These are phyloP conservation scores for Platysternon megacephalum DNA, from an alignment of 2,113 vertebrate genomes.

Conservation along the genomic window DNA sequence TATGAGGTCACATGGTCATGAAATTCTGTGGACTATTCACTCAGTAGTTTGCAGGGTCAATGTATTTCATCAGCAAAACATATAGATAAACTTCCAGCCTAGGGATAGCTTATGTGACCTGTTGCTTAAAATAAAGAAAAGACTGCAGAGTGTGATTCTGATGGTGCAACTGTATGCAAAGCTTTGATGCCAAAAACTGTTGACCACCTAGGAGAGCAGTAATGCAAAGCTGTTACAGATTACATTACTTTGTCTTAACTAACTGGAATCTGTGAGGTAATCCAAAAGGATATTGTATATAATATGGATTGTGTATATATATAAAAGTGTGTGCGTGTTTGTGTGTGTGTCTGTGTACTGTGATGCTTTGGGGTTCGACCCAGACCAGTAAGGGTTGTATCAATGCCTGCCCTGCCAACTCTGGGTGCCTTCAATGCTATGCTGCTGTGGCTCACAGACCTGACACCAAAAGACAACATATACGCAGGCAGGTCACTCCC, in stretches of 20 bases:
- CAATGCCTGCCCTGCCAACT: background rate
- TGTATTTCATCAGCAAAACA: background rate
- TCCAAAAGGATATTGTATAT: background rate
- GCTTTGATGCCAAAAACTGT: background rate
- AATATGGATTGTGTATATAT: background rate
- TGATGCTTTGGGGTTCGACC: background rate
- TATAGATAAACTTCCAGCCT: too few relatives aligned
- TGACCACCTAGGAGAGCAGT: background rate
- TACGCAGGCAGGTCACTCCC: background rate
- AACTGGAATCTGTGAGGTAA: background rate
- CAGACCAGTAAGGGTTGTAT: background rate
- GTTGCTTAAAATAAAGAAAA: background rate
- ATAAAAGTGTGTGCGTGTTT: background rate
- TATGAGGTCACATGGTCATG: background rate
- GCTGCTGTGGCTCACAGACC: background rate
- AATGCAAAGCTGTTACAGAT: background rate
- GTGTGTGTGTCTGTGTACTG: background rate
- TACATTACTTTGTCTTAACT: background rate
- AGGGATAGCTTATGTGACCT: background rate
- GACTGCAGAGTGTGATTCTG: background rate
- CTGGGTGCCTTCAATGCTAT: background rate
- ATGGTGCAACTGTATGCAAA: background rate
- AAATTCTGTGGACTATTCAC: background rate
- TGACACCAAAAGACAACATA: background rate
- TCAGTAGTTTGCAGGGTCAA: background rate